Percentiles rank a stretch among this genome's conserved stretches.
phyloP scores from a whole-genome alignment of 1,140 invertebrate genomes.

The Eueides isabella region DNA sequence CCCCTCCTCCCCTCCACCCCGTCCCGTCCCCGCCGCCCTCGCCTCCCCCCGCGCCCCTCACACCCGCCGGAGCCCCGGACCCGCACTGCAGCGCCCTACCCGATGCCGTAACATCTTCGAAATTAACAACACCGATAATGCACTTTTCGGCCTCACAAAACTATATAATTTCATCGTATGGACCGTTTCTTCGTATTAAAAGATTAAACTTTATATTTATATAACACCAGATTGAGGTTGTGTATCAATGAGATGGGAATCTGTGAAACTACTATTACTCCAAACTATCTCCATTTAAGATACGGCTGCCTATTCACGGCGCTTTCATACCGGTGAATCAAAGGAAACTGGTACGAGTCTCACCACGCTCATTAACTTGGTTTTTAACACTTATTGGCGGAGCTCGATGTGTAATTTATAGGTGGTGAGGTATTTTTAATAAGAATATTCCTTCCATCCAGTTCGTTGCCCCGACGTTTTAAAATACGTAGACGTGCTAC shows the following conservation, averaged over 20 bases:
- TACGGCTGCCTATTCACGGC: neutral
- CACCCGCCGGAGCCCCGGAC: constrained; percentile 48
- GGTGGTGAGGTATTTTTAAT: constrained; percentile 7
- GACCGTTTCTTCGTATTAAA: neutral
- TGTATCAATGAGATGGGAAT: constrained; percentile 6
- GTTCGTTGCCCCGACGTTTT: neutral
- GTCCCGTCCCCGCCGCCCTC: constrained; percentile 35
- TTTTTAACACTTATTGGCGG: neutral
- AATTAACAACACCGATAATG: constrained; percentile 71
- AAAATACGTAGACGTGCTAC: constrained; percentile 14
- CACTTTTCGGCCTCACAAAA: constrained; percentile 55
- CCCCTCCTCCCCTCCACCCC: constrained; percentile 33
- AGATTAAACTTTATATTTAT: neutral
- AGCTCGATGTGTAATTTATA: constrained; percentile 7
- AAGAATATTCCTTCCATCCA: constrained; percentile 1
- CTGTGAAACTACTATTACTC: neutral
- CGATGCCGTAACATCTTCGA: constrained; percentile 75
- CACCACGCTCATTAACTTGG: neutral
- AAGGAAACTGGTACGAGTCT: constrained; percentile 6
- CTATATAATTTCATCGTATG: constrained; percentile 10
- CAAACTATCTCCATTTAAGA: constrained; percentile 6
- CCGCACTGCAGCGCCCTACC: constrained; percentile 75
- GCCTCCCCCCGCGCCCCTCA: constrained; percentile 36
- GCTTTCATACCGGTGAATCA: constrained; percentile 3
- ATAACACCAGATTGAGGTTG: neutral